Conservation (phyloP, 2,113 vertebrate genomes). For the Neolamprologus toae region DNA sequence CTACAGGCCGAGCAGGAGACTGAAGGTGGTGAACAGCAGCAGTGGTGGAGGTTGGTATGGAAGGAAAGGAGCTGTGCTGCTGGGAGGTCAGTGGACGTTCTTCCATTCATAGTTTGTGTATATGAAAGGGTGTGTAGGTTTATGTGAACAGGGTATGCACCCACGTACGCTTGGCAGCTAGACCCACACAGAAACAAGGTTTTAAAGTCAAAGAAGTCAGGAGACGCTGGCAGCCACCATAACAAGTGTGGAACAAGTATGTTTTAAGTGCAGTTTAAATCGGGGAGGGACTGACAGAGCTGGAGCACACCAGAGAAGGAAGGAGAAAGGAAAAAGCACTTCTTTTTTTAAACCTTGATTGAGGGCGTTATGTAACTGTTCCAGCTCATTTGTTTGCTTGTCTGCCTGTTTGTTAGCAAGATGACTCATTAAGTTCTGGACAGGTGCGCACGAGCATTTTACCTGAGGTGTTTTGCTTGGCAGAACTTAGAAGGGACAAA, state of each 20-base stretch:
- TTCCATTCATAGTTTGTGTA: not conserved
- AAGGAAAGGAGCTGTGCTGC: not conserved
- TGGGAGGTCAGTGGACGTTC: constrained; percentile 1
- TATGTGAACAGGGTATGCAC: not conserved
- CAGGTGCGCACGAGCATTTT: not conserved
- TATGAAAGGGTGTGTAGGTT: not conserved
- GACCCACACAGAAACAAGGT: not conserved
- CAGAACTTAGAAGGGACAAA: not conserved
- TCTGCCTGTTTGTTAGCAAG: not conserved
- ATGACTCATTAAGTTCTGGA: not conserved
- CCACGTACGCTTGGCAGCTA: not conserved
- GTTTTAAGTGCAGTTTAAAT: not conserved
- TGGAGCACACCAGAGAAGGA: not conserved
- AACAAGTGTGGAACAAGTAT: not conserved
- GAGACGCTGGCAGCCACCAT: not conserved
- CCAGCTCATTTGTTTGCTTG: not conserved
- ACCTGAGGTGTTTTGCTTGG: not conserved
- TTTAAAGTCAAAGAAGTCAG: not conserved
- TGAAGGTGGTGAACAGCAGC: not conserved
- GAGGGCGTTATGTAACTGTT: not conserved
- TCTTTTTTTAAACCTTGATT: not conserved
- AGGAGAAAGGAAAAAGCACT: not conserved
- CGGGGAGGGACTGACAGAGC: not conserved
- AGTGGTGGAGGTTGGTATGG: not conserved
- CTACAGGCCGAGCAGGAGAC: not conserved